Percentiles rank a stretch among this genome's conserved stretches.
Evolutionary conservation across 1,140 invertebrate species (phyloP).

Genomic region (Drosophila erecta): DNA sequence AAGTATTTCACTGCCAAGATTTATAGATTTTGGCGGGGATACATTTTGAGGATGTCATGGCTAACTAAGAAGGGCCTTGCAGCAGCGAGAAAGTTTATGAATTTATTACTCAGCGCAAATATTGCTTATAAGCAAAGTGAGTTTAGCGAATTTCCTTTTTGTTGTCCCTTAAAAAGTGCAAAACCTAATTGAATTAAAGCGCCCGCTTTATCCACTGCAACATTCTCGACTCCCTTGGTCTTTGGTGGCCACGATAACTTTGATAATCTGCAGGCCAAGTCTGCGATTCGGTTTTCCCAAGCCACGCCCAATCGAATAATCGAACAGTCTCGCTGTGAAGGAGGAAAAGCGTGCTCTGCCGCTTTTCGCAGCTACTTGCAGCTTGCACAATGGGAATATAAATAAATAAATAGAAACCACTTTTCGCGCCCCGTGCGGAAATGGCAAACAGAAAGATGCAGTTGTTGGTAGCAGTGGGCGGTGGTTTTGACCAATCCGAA

Average conservation of each 20-base stretch:
- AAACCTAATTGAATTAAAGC: neutral
- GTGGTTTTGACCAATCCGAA: slow-evolving; percentile 25
- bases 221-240: neutral
- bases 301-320: slow-evolving; percentile 11
- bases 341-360: slow-evolving; percentile 1
- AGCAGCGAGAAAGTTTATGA: too few relatives aligned
- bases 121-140: too few relatives aligned
- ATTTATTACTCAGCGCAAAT: too few relatives aligned
- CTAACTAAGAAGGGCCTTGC: too few relatives aligned
- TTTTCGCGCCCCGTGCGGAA: slow-evolving; percentile 65
- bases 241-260: neutral
- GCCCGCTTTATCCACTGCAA: neutral
- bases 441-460: slow-evolving; percentile 43
- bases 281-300: neutral
- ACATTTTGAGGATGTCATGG: too few relatives aligned
- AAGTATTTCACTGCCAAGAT: neutral
- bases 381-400: slow-evolving; percentile 66
- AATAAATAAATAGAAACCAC: slow-evolving; percentile 80
- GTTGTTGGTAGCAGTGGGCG: neutral
- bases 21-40: neutral
- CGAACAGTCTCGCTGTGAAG: neutral
- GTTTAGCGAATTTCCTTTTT: neutral
- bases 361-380: slow-evolving; percentile 22
- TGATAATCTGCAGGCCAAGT: neutral
- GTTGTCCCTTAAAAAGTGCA: too few relatives aligned